phyloP scores from a whole-genome alignment of 2,113 vertebrate genomes.

The Pachypanchax playfairii region DNA sequence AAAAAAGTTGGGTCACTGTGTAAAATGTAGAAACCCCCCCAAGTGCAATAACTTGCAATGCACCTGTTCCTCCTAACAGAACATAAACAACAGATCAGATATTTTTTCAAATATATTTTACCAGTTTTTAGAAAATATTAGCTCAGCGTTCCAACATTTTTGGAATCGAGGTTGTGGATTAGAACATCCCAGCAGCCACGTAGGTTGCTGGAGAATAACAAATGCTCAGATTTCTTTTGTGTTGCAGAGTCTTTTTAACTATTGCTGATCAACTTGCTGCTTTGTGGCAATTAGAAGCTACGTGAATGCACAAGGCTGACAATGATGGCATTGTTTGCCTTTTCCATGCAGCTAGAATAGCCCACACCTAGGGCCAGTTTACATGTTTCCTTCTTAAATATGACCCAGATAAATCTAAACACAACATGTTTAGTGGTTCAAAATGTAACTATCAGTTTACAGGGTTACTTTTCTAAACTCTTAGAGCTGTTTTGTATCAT shows the following conservation, averaged over 20 bases:
- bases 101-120: no score
- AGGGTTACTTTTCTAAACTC: neutral
- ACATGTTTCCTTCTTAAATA: slow-evolving; percentile 7
- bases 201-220: neutral
- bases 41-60: no score
- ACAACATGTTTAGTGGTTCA: no score
- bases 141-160: no score
- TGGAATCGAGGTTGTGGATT: no score
- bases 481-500: no score
- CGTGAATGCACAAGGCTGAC: slow-evolving; percentile 44
- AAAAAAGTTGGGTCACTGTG: no score
- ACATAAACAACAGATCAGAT: no score
- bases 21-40: no score
- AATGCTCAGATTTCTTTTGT: slow-evolving; percentile 14
- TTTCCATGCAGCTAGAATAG: slow-evolving; percentile 18
- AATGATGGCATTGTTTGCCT: slow-evolving; percentile 48
- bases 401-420: neutral
- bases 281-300: slow-evolving; percentile 52
- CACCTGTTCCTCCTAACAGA: no score
- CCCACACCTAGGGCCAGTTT: slow-evolving; percentile 23
- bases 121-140: no score
- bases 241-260: neutral
- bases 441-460: no score
- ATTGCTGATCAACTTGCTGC: slow-evolving; percentile 14
- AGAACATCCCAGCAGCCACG: slow-evolving; percentile 1